A percentile compares a stretch with the other conserved stretches of the same genome.
These are phyloP conservation scores for Anarsia innoxiella DNA, from an alignment of 2,888 invertebrate species.

Conservation along the genomic window DNA sequence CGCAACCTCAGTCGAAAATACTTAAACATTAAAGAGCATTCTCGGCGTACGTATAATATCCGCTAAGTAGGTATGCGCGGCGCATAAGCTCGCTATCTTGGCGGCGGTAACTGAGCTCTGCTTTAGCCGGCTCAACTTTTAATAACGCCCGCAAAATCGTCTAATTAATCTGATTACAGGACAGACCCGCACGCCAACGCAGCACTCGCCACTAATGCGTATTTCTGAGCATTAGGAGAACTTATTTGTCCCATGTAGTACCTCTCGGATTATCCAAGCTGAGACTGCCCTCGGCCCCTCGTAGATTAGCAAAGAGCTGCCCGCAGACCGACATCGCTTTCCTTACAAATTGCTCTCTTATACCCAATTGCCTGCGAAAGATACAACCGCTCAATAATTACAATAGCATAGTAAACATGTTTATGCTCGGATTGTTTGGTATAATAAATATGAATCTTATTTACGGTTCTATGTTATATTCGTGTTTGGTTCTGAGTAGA, in stretches of 20 bases:
- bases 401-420: too few species aligned
- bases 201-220: slow-evolving; percentile 60
- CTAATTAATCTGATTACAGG: slow-evolving; percentile 71
- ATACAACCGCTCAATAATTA: slow-evolving; percentile 8
- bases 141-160: slow-evolving; percentile 70
- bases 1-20: slow-evolving; percentile 73
- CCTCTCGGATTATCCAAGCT: slow-evolving; percentile 49
- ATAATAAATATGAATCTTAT: too few species aligned
- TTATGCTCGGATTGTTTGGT: too few species aligned
- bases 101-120: slow-evolving; percentile 57
- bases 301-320: slow-evolving; percentile 21
- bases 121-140: slow-evolving; percentile 70
- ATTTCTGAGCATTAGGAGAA: slow-evolving; percentile 60
- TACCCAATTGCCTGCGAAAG: too few species aligned
- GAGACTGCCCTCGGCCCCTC: slow-evolving; percentile 30
- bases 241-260: slow-evolving; percentile 58
- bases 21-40: slow-evolving; percentile 73
- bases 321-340: slow-evolving; percentile 10
- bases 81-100: slow-evolving; percentile 67
- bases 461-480: too few species aligned
- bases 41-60: slow-evolving; percentile 65
- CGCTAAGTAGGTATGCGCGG: slow-evolving; percentile 59
- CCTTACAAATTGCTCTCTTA: slow-evolving; percentile 2
- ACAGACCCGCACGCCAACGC: slow-evolving; percentile 49
- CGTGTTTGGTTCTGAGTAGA: too few species aligned